Percentiles rank a stretch among this genome's conserved stretches.
Evolutionary conservation across 1,140 invertebrate genomes (phyloP).

Genomic region (Drosophila orena): DNA sequence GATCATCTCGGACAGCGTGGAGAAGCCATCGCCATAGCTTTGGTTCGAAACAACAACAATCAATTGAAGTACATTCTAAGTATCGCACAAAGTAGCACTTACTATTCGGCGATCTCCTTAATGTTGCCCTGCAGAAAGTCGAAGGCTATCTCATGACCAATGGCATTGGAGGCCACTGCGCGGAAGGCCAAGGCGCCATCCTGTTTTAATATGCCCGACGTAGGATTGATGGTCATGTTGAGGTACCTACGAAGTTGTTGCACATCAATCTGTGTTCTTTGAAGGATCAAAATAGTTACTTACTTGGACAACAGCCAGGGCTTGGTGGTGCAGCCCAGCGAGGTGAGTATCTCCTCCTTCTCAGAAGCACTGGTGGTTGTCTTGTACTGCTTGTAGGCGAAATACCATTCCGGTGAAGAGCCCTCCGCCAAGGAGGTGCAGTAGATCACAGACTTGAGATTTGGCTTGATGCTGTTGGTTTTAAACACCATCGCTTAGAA

Average conservation of each 20-base stretch:
- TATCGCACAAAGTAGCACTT: conserved; percentile 59
- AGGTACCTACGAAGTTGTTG: conserved; percentile 81
- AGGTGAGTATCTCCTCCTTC: conserved; percentile 87
- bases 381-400: conserved; percentile 86
- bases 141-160: conserved; percentile 86
- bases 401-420: conserved; percentile 86
- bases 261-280: neutral
- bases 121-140: conserved; percentile 86
- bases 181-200: conserved; percentile 86
- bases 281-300: conserved; percentile 34
- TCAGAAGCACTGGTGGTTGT: conserved; percentile 86
- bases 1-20: conserved; percentile 85
- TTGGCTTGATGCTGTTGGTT: conserved; percentile 84
- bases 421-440: conserved; percentile 86
- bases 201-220: conserved; percentile 86
- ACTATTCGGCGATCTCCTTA: conserved; percentile 85
- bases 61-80: fast-evolving
- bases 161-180: conserved; percentile 79
- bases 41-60: neutral
- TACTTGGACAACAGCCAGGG: conserved; percentile 85
- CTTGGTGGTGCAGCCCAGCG: conserved; percentile 87
- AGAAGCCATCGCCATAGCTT: conserved; percentile 86
- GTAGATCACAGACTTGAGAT: conserved; percentile 86
- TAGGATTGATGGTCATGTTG: conserved; percentile 84
- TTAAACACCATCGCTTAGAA: neutral